A percentile compares a stretch with the other conserved stretches of the same genome.
These are phyloP conservation scores for Panthera leo DNA, from an alignment of 2,113 vertebrate species.

Conservation along the genomic window DNA sequence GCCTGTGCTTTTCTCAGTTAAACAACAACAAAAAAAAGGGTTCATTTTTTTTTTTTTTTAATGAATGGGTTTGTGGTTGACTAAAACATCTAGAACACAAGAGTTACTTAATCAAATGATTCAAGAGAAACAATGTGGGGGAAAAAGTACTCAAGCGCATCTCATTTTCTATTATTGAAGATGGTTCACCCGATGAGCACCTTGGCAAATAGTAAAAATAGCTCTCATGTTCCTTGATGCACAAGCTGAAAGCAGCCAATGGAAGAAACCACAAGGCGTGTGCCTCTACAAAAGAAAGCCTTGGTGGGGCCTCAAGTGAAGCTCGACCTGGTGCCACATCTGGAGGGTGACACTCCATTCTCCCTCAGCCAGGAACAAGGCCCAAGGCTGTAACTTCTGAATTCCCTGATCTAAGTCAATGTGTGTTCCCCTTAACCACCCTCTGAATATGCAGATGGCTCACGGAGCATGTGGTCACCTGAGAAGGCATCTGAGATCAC, in stretches of 20 bases:
- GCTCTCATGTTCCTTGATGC: background rate
- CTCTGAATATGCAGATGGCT: background rate
- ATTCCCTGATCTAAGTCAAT: rapidly evolving
- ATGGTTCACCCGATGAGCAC: background rate
- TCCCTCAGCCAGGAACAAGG: background rate
- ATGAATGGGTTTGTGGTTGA: background rate
- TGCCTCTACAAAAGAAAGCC: background rate
- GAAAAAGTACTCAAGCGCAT: background rate
- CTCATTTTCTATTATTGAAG: background rate
- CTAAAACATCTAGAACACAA: background rate
- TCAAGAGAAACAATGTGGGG: background rate
- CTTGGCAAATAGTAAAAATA: background rate
- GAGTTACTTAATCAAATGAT: background rate
- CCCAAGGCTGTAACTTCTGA: background rate
- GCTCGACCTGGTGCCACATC: background rate
- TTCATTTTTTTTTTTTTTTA: background rate
- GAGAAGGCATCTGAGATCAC: too few species aligned
- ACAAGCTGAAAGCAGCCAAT: background rate
- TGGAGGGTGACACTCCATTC: background rate
- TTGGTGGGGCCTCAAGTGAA: rapidly evolving
- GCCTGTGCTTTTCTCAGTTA: background rate
- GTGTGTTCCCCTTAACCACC: background rate
- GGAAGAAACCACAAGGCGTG: rapidly evolving
- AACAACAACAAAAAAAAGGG: background rate
- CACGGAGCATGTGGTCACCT: background rate